phyloP scores from a whole-genome alignment of 2,113 vertebrate species.

The Leptodactylus fuscus region DNA sequence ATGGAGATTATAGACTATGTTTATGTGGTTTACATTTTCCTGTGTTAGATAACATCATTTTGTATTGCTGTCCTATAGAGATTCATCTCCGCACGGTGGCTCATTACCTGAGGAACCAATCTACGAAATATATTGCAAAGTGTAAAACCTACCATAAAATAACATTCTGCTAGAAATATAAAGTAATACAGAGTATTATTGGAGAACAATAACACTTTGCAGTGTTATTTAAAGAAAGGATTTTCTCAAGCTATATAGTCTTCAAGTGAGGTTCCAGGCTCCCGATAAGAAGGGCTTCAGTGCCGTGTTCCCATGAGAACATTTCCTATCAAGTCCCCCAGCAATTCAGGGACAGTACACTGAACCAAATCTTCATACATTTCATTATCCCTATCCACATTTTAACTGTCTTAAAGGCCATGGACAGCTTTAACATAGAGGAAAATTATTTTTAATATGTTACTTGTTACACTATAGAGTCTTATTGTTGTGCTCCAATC shows the following conservation, averaged over 20 bases:
- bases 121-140: not conserved
- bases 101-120: not conserved
- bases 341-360: not conserved
- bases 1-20: not conserved
- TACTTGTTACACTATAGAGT: no score
- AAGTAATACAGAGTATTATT: not conserved
- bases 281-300: not conserved
- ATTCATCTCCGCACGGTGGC: not conserved
- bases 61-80: not conserved
- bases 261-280: not conserved
- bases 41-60: constrained; percentile 13
- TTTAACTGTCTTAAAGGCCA: no score
- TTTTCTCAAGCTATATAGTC: not conserved
- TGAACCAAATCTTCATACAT: no score
- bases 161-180: not conserved
- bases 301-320: not conserved
- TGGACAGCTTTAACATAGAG: no score
- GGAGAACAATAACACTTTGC: not conserved
- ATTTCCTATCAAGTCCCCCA: not conserved
- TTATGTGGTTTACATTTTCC: not conserved
- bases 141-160: not conserved
- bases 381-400: no score
- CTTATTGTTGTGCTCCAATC: no score
- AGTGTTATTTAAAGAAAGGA: not conserved
- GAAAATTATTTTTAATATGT: no score